Conservation (phyloP, 2,113 vertebrate genomes). For the Chaenogobius annularis region DNA sequence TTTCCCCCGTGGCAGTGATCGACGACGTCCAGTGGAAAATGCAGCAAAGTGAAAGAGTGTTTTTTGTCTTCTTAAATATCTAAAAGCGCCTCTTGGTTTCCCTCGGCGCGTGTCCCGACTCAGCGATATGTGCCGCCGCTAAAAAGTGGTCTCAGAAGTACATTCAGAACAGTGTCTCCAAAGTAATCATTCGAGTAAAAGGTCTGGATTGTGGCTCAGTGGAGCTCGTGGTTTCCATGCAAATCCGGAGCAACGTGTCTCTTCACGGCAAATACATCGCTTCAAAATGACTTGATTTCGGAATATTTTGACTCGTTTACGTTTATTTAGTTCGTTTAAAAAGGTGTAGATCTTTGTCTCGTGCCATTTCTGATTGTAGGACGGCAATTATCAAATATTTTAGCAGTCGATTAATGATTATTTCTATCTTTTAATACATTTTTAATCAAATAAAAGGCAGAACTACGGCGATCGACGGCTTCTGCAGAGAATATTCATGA, state of each 20-base stretch:
- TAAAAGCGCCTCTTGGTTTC: not conserved
- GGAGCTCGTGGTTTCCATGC: slow-evolving; percentile 36
- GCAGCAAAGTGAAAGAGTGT: slow-evolving; percentile 26
- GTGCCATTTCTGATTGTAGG: not conserved
- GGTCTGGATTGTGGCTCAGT: slow-evolving; percentile 59
- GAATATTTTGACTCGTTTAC: not conserved
- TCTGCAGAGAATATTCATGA: no score
- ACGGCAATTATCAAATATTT: no score
- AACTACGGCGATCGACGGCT: no score
- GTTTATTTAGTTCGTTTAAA: not conserved
- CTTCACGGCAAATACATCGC: not conserved
- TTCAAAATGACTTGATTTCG: not conserved
- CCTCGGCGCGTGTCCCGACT: slow-evolving; percentile 13
- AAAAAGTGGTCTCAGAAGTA: slow-evolving; percentile 36
- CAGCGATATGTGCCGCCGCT: slow-evolving; percentile 18
- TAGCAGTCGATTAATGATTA: no score
- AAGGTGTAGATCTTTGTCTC: no score
- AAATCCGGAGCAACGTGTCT: not conserved
- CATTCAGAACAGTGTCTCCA: slow-evolving; percentile 56
- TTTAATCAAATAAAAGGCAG: no score
- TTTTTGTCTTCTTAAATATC: slow-evolving; percentile 20
- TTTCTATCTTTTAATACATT: no score
- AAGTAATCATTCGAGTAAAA: slow-evolving; percentile 36
- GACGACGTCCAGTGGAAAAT: slow-evolving; percentile 3
- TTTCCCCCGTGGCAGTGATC: slow-evolving; percentile 74